These are phyloP conservation scores for Sympetrum striolatum DNA, from an alignment of 2,888 invertebrate species.

Conservation along the genomic window DNA sequence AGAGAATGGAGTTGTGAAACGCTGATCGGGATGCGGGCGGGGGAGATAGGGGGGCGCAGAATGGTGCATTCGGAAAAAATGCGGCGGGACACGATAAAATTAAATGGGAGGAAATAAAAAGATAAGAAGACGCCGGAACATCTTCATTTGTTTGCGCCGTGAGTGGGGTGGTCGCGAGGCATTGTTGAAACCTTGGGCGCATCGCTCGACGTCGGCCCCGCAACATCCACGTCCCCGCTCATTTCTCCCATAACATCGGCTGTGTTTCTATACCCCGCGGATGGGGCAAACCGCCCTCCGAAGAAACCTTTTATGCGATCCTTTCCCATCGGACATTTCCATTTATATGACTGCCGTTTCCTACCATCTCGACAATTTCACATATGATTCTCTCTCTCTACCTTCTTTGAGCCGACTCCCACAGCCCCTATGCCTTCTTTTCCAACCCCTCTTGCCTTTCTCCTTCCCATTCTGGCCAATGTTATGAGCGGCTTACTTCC, in stretches of 20 bases:
- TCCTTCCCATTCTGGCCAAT: background rate
- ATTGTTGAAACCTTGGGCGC: background rate
- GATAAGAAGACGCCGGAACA: constrained; percentile 38
- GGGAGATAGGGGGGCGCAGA: background rate
- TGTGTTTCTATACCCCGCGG: background rate
- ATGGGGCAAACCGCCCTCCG: constrained; percentile 8
- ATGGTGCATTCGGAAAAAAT: background rate
- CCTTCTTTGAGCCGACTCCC: background rate
- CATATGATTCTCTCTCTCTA: background rate
- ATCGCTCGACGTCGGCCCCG: background rate
- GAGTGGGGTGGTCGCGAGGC: constrained; percentile 1
- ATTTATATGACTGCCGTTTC: constrained; percentile 32
- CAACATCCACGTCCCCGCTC: background rate
- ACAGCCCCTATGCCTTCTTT: background rate
- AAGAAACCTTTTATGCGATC: constrained; percentile 15
- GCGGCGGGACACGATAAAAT: background rate
- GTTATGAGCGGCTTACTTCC: background rate
- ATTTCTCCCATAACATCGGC: background rate
- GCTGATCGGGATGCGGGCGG: background rate
- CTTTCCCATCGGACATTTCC: constrained; percentile 20
- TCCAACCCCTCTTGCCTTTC: background rate
- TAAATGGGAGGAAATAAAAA: constrained; percentile 14
- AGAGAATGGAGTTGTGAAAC: constrained; percentile 41
- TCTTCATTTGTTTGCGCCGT: constrained; percentile 30
- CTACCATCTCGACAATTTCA: constrained; percentile 3